These are phyloP conservation scores for Anhinga anhinga DNA, from an alignment of 2,113 vertebrate genomes.

Conservation along the genomic window DNA sequence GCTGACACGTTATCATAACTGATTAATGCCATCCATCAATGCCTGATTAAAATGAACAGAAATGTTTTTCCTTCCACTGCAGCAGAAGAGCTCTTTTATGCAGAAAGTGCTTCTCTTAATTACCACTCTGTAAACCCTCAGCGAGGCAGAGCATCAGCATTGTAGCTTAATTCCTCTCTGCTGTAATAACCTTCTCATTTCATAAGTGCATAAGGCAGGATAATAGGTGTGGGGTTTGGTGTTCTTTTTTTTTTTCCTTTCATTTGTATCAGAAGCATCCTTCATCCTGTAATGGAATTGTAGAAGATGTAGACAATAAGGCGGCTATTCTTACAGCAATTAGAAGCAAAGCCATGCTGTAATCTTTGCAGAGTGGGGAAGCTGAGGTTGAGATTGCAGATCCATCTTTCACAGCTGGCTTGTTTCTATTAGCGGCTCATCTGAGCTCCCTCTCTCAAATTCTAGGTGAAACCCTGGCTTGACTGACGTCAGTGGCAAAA, in stretches of 20 bases:
- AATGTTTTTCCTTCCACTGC: slow-evolving; percentile 6
- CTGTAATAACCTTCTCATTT: slow-evolving; percentile 7
- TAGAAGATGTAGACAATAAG: not conserved
- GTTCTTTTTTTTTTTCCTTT: not conserved
- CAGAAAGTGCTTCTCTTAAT: slow-evolving; percentile 37
- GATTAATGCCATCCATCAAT: not conserved
- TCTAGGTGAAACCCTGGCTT: not conserved
- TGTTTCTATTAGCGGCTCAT: not conserved
- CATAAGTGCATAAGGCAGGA: not conserved
- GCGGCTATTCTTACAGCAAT: not conserved
- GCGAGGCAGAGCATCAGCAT: not conserved
- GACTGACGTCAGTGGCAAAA: not conserved
- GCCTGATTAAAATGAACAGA: slow-evolving; percentile 26
- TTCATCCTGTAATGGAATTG: not conserved
- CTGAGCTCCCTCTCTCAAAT: not conserved
- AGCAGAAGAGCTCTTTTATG: slow-evolving; percentile 21
- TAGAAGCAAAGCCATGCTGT: not conserved
- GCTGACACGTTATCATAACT: not conserved
- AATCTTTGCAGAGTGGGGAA: not conserved
- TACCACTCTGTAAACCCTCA: slow-evolving; percentile 20
- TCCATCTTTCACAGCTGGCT: not conserved
- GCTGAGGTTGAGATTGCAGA: not conserved
- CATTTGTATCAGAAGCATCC: not conserved
- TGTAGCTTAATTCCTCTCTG: not conserved
- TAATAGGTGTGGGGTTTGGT: not conserved